Percentiles rank a stretch among this genome's conserved stretches.
Evolutionary conservation across 2,797 vertebrate species (phyloP).

Genomic region (Streptopelia turtur): DNA sequence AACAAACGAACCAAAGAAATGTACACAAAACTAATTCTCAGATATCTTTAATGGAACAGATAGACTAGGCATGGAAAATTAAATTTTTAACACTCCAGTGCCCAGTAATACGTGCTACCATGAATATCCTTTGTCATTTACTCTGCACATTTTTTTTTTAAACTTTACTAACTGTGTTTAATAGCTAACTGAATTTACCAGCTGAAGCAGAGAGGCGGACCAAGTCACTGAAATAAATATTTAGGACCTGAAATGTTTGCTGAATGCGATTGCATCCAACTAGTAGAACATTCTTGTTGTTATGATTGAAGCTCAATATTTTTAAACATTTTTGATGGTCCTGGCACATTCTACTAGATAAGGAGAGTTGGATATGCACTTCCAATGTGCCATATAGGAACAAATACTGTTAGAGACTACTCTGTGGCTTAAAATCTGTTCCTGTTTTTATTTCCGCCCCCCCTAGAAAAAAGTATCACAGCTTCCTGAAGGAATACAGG

Average conservation of each 20-base stretch:
- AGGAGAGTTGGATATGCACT: background rate
- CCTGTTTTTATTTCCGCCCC: background rate
- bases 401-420: background rate
- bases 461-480: background rate
- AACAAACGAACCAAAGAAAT: background rate
- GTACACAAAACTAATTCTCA: background rate
- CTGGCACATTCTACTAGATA: background rate
- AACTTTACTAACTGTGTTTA: background rate
- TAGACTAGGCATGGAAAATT: background rate
- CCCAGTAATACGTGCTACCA: background rate
- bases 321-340: background rate
- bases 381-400: background rate
- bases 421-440: background rate
- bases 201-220: background rate
- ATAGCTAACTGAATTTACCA: background rate
- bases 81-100: background rate
- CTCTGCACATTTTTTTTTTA: background rate
- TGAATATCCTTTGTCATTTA: background rate
- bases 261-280: background rate
- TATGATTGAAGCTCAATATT: background rate
- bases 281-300: background rate
- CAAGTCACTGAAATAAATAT: background rate
- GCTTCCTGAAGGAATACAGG: background rate
- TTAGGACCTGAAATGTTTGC: background rate
- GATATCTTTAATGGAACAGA: background rate